Conservation (phyloP, 2,888 invertebrate species). For the Gortyna flavago region DNA sequence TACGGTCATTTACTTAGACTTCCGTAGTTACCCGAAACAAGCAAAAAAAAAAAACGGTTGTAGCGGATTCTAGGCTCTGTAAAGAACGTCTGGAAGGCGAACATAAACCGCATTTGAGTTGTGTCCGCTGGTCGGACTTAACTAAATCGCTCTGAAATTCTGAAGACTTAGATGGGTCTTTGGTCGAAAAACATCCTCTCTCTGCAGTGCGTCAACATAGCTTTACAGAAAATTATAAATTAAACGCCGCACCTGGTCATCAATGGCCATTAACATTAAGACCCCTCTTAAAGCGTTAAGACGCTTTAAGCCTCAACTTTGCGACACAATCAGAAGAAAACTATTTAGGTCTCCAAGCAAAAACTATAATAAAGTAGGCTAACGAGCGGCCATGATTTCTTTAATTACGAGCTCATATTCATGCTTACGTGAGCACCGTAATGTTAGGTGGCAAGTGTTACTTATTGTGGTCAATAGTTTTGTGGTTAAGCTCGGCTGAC, state of each 20-base stretch:
- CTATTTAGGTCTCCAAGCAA: slow-evolving; percentile 40
- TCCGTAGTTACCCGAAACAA: slow-evolving; percentile 47
- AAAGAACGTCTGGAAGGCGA: slow-evolving; percentile 33
- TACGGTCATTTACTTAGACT: slow-evolving; percentile 56
- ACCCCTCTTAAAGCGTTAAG: slow-evolving; percentile 8
- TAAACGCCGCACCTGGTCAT: slow-evolving; percentile 7
- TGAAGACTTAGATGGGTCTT: background rate
- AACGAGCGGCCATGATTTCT: slow-evolving; percentile 52
- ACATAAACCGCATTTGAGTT: slow-evolving; percentile 42
- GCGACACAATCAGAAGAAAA: slow-evolving; percentile 29
- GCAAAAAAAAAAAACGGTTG: slow-evolving; percentile 49
- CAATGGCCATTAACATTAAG: slow-evolving; percentile 7
- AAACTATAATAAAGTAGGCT: slow-evolving; percentile 40
- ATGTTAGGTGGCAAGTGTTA: slow-evolving; percentile 59
- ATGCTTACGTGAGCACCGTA: slow-evolving; percentile 60
- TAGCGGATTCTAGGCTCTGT: slow-evolving; percentile 15
- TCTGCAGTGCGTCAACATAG: background rate
- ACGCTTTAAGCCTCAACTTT: slow-evolving; percentile 14
- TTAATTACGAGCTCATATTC: slow-evolving; percentile 58
- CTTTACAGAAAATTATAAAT: background rate
- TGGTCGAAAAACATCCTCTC: background rate
- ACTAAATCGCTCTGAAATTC: slow-evolving; percentile 19
- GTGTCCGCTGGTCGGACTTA: slow-evolving; percentile 18
- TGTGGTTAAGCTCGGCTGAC: slow-evolving; percentile 55
- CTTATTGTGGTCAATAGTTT: slow-evolving; percentile 65